Base-by-base conservation (phyloP, 2,888 invertebrate species). In the Diplazon laetatorius region DNA sequence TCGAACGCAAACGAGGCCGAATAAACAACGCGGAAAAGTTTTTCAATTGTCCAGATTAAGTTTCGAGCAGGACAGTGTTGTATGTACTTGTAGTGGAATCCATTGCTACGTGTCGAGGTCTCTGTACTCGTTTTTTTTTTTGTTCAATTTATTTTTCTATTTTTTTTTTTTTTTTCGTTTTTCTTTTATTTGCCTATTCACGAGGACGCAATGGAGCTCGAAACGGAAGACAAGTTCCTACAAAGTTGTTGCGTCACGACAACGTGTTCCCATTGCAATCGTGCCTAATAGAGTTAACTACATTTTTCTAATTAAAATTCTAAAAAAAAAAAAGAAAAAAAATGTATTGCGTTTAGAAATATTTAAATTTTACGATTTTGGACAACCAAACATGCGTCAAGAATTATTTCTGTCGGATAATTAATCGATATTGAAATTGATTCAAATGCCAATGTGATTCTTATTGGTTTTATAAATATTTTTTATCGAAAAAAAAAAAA, bases 141-240 rank as follows among this genome's bases (percentile, higher is more conserved):
- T n/a, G n/a, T n/a, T n/a, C n/a, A n/a, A n/a, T n/a, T n/a, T n/a
- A n/a, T n/a, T n/a, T n/a, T n/a, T n/a, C n/a, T n/a, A n/a, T n/a
- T n/a, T n/a, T n/a, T n/a, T n/a, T n/a, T n/a, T n/a, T n/a, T n/a
- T n/a, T n/a, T n/a, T n/a, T n/a, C n/a, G n/a, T n/a, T n/a, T n/a
- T n/a, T n/a, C n/a, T n/a, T n/a, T n/a, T n/a, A n/a, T n/a, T n/a
- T n/a, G n/a, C n/a, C 70, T 39, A 71, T 71, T 52, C 39, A 71
- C 70, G 60, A 71, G 70, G 42, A 71, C 70, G 60, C 70, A 62
- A 62, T 71, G 60, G 48, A 37, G 62, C 52, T 50, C 18, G 50
- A 50, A 71, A 62, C 60, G 60, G 70, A 62, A 71, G 50, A 44
- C 39, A 60, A 60, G 48, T 60, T 35, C 18, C 37, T 57, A 18